These are phyloP conservation scores for Luidia sarsii DNA, from an alignment of 53 echinoderm and acorn worm species.

Conservation along the genomic window DNA sequence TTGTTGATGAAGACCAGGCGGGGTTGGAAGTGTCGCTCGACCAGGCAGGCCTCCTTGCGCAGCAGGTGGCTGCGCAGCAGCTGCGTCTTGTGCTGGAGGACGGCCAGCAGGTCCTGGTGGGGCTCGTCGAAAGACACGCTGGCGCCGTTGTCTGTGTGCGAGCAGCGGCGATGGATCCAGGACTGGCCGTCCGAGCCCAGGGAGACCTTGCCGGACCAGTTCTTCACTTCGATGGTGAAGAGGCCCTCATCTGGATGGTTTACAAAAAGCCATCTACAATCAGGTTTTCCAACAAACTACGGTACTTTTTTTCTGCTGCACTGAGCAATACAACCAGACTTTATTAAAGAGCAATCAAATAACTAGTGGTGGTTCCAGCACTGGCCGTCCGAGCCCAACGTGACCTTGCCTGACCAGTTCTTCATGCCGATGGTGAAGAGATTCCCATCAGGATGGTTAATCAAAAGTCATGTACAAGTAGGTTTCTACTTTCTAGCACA, in stretches of 20 bases:
- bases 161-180: conserved; percentile 77
- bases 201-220: conserved; percentile 87
- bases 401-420: too few relatives aligned
- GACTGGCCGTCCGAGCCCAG: conserved; percentile 73
- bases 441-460: too few relatives aligned
- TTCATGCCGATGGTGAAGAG: too few relatives aligned
- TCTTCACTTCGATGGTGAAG: conserved; percentile 88
- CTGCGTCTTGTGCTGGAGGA: conserved; percentile 76
- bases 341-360: too few relatives aligned
- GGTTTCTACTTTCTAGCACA: too few relatives aligned
- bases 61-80: conserved; percentile 81
- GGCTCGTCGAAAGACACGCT: conserved; percentile 73
- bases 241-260: conserved; percentile 81
- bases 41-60: conserved; percentile 74
- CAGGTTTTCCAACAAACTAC: too few relatives aligned
- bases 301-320: too few relatives aligned
- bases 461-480: too few relatives aligned
- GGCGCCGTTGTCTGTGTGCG: conserved; percentile 58
- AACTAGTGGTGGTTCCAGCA: too few relatives aligned
- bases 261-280: too few relatives aligned
- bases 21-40: conserved; percentile 79
- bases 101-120: conserved; percentile 69
- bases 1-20: conserved; percentile 86
- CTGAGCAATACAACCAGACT: too few relatives aligned
- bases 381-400: too few relatives aligned